Evolutionary conservation across 2,888 invertebrate species (phyloP).

Genomic region (Carterocephalus palaemon): DNA sequence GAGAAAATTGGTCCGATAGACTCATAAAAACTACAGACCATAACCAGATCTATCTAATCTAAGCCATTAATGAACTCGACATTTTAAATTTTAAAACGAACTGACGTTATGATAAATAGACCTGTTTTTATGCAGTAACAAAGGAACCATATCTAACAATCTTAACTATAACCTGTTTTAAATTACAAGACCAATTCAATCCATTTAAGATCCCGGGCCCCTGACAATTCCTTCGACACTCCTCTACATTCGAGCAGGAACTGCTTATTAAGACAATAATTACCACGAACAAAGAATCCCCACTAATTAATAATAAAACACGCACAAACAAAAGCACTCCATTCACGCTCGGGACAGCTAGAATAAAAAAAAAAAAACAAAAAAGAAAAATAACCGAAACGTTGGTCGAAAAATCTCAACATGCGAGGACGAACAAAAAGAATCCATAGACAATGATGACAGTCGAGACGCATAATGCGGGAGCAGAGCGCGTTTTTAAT

Average conservation of each 20-base stretch:
- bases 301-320: constrained; percentile 80
- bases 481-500: constrained; percentile 73
- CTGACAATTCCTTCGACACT: constrained; percentile 63
- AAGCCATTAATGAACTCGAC: not conserved
- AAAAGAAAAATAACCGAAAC: constrained; percentile 71
- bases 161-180: constrained; percentile 40
- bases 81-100: constrained; percentile 4
- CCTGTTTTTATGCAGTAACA: constrained; percentile 1
- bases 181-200: constrained; percentile 47
- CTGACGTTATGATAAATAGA: constrained; percentile 15
- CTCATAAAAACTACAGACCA: no score
- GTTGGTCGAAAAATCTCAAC: constrained; percentile 77
- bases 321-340: constrained; percentile 73
- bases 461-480: constrained; percentile 78
- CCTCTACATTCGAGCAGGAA: constrained; percentile 72
- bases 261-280: constrained; percentile 79
- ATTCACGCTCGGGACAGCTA: constrained; percentile 73
- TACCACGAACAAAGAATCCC: constrained; percentile 75
- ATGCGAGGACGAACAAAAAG: constrained; percentile 76
- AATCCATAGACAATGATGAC: constrained; percentile 75
- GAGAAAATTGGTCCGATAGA: no score
- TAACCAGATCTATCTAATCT: no score
- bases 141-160: constrained; percentile 16
- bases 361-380: constrained; percentile 53
- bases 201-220: constrained; percentile 56